Evolutionary conservation across 2,888 invertebrate genomes (phyloP).

Genomic region (Erannis defoliaria): DNA sequence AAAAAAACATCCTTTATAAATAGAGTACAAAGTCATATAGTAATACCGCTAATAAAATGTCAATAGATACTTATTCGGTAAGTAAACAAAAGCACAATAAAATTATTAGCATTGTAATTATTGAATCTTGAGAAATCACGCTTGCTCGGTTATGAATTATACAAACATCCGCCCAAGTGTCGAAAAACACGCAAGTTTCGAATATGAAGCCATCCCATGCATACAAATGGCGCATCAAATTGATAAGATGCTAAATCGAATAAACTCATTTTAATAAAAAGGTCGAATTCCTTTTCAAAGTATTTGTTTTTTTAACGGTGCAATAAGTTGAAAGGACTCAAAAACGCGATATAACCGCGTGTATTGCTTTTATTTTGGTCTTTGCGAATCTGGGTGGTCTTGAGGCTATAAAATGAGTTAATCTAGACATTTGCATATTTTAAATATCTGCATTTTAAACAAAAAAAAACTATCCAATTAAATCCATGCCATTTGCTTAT

Average conservation of each 20-base stretch:
- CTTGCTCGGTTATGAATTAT: not conserved
- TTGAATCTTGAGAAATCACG: not conserved
- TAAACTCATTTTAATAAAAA: slow-evolving; percentile 29
- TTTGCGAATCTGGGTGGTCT: slow-evolving; percentile 60
- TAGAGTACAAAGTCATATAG: too few relatives aligned
- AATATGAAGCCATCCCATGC: slow-evolving; percentile 12
- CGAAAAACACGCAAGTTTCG: slow-evolving; percentile 11
- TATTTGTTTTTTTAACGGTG: slow-evolving; percentile 24
- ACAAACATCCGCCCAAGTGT: slow-evolving; percentile 7
- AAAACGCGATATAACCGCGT: slow-evolving; percentile 50
- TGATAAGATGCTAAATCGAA: slow-evolving; percentile 29
- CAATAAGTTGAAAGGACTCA: slow-evolving; percentile 46
- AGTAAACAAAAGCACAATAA: not conserved
- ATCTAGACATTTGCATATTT: slow-evolving; percentile 24
- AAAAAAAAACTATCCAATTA: too few relatives aligned
- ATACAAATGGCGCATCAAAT: slow-evolving; percentile 23
- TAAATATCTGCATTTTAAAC: slow-evolving; percentile 25
- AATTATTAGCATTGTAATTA: not conserved
- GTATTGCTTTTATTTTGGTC: slow-evolving; percentile 50
- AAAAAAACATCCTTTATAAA: too few relatives aligned
- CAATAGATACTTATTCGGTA: too few relatives aligned
- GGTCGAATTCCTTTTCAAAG: slow-evolving; percentile 24
- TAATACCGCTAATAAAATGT: too few relatives aligned
- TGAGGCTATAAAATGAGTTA: slow-evolving; percentile 29
- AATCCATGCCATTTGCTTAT: slow-evolving; percentile 12